Evolutionary conservation across 2,113 vertebrate genomes (phyloP).

Genomic region (Cygnus buccinator): DNA sequence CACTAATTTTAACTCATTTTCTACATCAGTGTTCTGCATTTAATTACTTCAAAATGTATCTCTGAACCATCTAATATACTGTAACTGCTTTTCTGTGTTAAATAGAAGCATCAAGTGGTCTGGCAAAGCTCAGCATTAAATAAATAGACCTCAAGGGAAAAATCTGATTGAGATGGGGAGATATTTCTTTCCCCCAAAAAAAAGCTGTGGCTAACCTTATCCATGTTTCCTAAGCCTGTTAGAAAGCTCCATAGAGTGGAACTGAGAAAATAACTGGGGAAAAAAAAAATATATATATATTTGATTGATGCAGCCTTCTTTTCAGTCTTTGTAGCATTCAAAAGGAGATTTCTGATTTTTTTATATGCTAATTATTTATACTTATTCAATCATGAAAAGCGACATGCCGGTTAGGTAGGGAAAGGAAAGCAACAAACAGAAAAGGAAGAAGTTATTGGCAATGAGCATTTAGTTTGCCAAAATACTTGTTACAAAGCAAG

Average conservation of each 20-base stretch:
- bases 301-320: background rate
- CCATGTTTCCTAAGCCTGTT: background rate
- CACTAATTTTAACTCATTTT: constrained; percentile 60
- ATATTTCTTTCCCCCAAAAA: background rate
- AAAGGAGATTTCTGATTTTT: background rate
- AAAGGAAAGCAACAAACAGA: background rate
- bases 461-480: constrained; percentile 1
- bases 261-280: background rate
- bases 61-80: constrained; percentile 27
- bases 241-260: background rate
- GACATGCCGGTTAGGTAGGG: background rate
- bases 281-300: too few species aligned
- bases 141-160: constrained; percentile 35
- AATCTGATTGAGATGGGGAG: background rate
- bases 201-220: background rate
- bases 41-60: constrained; percentile 59
- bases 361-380: constrained; percentile 20
- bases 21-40: constrained; percentile 24
- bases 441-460: background rate
- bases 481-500: background rate
- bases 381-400: background rate
- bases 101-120: constrained; percentile 38
- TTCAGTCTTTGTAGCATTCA: background rate
- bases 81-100: constrained; percentile 19
- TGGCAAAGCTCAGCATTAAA: constrained; percentile 58